Base-by-base conservation (phyloP, 2,797 vertebrate genomes). In the Periophthalmus magnuspinnatus region DNA sequence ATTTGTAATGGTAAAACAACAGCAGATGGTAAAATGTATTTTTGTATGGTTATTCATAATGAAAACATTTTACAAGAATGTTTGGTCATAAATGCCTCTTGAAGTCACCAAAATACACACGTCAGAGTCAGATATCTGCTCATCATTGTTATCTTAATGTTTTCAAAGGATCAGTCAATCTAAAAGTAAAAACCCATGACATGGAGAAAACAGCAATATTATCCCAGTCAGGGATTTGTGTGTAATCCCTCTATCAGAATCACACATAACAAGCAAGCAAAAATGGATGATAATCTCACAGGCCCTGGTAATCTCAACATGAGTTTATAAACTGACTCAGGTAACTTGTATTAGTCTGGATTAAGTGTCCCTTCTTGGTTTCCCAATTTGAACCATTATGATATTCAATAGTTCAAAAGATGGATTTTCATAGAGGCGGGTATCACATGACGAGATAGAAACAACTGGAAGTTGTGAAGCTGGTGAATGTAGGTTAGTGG, bases 241-340 rank as follows among this genome's bases (percentile, higher is more conserved):
- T 14, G 14, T 91, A 91, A 93, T 91, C 89, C 83, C 69, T 72
- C 73, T 48, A 79, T 86, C 81, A 78, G 82, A 85, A 87, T 87
- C 75, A 81, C 74, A 71, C 67, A 80, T 77, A 84, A 85, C 77
- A 87, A 83, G 76, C 83, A 89, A 88, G 90, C 78, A 84, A 78
- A 80, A 78, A 77, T 76, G 67, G 71, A 86, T 78, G 66, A 83
- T 90, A 88, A 89, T 89, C 85, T 79, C 70, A 72, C 38, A 47
- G 58, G 72, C 50, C 55, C 0, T 62, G 62, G 38, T 78, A 75
- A 86, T 80, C 65, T 72, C 80, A 67, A 70, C 76, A 80, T 57
- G 74, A 63, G 67, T 76, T 74, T 66, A n/a, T 55, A 56, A 70
- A 71, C 79, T 77, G 75, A 74, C 57, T 71, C 67, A 81, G 72